Evolutionary conservation across 2,797 vertebrate genomes (phyloP).

Genomic region (Urocyon cinereoargenteus): DNA sequence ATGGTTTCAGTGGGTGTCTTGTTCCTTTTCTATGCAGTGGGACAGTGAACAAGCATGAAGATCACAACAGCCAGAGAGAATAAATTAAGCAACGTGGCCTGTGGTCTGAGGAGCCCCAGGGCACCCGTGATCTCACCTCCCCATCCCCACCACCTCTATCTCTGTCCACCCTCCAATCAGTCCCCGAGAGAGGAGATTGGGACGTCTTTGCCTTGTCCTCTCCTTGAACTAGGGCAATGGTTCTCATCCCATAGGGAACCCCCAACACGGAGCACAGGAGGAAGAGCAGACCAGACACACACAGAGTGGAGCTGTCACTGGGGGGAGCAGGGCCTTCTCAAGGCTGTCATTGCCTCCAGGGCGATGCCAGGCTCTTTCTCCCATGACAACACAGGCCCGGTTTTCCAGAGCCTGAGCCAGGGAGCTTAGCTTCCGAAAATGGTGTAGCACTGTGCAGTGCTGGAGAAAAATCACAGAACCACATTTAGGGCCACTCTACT

Average conservation of each 20-base stretch:
- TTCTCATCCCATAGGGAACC: not conserved
- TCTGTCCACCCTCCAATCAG: not conserved
- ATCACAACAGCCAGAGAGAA: not conserved
- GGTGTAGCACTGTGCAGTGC: not conserved
- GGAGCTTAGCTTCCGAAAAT: not conserved
- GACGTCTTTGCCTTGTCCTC: not conserved
- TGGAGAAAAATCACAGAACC: not conserved
- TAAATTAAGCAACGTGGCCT: not conserved
- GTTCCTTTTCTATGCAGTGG: not conserved
- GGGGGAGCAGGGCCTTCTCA: not conserved
- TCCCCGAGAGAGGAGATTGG: not conserved
- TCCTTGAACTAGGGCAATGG: not conserved
- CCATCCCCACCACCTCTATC: not conserved
- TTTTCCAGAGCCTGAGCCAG: not conserved
- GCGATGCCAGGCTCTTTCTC: not conserved
- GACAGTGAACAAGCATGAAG: not conserved
- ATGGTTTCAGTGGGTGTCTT: not conserved
- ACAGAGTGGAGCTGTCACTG: not conserved
- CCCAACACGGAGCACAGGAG: not conserved
- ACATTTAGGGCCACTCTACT: not conserved
- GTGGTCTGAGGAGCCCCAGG: not conserved
- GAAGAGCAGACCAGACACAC: not conserved
- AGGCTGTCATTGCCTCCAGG: not conserved
- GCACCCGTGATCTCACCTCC: not conserved
- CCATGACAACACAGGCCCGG: not conserved